Evolutionary conservation across 2,797 vertebrate genomes (phyloP).

Genomic region (Hemibagrus guttatus): DNA sequence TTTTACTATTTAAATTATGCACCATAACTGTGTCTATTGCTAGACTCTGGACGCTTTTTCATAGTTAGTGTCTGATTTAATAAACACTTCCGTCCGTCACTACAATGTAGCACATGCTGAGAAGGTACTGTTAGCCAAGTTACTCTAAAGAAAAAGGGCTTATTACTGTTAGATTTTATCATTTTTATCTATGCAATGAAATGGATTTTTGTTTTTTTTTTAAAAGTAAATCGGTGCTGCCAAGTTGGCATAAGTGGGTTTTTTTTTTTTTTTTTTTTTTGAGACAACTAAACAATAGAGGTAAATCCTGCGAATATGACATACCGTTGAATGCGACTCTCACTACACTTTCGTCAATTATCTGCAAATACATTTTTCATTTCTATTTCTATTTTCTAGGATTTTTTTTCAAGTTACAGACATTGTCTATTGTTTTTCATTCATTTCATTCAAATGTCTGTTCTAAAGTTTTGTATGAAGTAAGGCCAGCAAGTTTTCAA

Average conservation of each 20-base stretch:
- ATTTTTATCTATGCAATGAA: slow-evolving; percentile 53
- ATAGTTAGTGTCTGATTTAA: background rate
- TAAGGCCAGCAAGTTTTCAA: background rate
- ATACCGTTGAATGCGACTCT: slow-evolving; percentile 48
- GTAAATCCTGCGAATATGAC: background rate
- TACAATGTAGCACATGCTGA: slow-evolving; percentile 9
- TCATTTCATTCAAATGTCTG: no score
- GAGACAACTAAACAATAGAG: no score
- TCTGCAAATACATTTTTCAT: slow-evolving; percentile 34
- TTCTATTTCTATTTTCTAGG: slow-evolving; percentile 11
- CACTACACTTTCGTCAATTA: slow-evolving; percentile 45
- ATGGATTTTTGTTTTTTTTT: slow-evolving; percentile 50
- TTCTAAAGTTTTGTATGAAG: background rate
- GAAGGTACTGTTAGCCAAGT: slow-evolving; percentile 34
- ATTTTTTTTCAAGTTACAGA: background rate
- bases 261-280: no score
- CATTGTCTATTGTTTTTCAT: slow-evolving; percentile 36
- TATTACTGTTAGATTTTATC: background rate
- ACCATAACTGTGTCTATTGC: background rate
- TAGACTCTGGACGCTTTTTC: background rate
- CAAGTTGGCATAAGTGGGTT: background rate
- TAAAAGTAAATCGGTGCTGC: slow-evolving; percentile 51
- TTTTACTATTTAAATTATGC: slow-evolving; percentile 3
- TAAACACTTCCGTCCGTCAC: background rate
- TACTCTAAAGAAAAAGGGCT: slow-evolving; percentile 9